Evolutionary conservation across 2,113 vertebrate genomes (phyloP), one percentile per base, ranked within the genome.

Genomic region (Lontra canadensis): DNA sequence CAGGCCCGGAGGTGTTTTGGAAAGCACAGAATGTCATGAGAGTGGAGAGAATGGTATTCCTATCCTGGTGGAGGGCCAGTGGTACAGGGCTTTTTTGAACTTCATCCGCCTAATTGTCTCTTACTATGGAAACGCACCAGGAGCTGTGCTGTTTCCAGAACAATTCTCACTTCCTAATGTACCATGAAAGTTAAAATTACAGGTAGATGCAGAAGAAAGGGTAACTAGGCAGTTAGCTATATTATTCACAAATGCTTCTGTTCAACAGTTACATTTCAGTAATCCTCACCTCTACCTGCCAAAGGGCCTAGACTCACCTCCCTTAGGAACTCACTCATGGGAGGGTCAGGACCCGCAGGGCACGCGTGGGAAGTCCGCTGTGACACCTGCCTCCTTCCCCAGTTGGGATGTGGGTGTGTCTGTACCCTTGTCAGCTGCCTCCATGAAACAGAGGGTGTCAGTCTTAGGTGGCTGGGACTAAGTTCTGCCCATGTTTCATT

Each of bases 121-220:
- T 26, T 12, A 11, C n/a, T 82, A n/a, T 25, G 44, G 71, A 85
- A 76, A 65, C 2, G 14, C 63, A 5, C 47, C 67, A 47, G 18
- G 67, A 63, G 26, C 31, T 39, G 15, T 52, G 86, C 31, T 69
- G 59, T 95, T 83, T 91, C 42, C 85, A 91, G 78, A 86, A 20
- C 88, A 47, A 36, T 82, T 94, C 65, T 82, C 81, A 76, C 92
- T 65, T 42, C 15, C 92, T 61, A 88, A 90, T 23, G 39, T 39
- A 34, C 83, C 3, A 55, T 12, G 76, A 74, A 88, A 93, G 71
- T 93, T 73, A 94, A 92, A 93, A 92, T 55, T 80, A 57, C 65
- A 90, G 83, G 52, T 78, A 79, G 83, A 29, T 15, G 29, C 18
- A 34, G 71, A 57, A 49, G 88, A 36, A 67, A 59, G 90, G 44